Base-by-base conservation (phyloP, 2,113 vertebrate genomes). In the Petrocephalus microphthalmus region DNA sequence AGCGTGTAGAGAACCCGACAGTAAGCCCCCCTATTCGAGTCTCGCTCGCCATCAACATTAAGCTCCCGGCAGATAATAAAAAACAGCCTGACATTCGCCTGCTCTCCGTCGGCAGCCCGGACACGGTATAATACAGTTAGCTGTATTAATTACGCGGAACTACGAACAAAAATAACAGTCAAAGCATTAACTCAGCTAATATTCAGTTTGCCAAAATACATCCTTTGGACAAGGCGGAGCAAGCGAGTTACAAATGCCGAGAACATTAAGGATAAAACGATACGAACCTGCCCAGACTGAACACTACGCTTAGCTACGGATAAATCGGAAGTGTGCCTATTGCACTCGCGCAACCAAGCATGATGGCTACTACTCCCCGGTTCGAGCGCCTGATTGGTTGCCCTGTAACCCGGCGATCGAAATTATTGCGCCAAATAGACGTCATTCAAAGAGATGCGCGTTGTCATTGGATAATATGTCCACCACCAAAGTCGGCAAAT, bases 261-360 rank as follows among this genome's bases (percentile, higher is more conserved):
- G 15, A 51, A 22, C 47, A 51, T 22, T 84, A 84, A 52, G 10
- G 49, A 71, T 2, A 25, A 49, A 47, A 33, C 22, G 20, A 87
- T 22, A 51, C 19, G 4, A 87, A 87, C 86, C 57, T 87, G 71
- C 8, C 10, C n/a, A 25, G n/a, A 51, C 57, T 29, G 52, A 49
- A 60, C 25, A 37, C 85, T 45, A n/a, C 33, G 56, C 10, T 60
- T 60, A 86, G 57, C 52, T 47, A n/a, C 37, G 42, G 47, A n/a
- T 54, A 60, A 88, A 88, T 49, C 29, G 64, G 52, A 20, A 84
- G 78, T 42, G 74, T 88, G 87, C 22, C 53, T 84, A 37, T 84
- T 84, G 56, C 42, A 25, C 42, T 49, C 22, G n/a, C 19, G 20
- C 87, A 83, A 25, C 53, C 10, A 19, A 88, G 1, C 87, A 0